phyloP scores from a whole-genome alignment of 2,113 vertebrate species.

The Megaleporinus macrocephalus region DNA sequence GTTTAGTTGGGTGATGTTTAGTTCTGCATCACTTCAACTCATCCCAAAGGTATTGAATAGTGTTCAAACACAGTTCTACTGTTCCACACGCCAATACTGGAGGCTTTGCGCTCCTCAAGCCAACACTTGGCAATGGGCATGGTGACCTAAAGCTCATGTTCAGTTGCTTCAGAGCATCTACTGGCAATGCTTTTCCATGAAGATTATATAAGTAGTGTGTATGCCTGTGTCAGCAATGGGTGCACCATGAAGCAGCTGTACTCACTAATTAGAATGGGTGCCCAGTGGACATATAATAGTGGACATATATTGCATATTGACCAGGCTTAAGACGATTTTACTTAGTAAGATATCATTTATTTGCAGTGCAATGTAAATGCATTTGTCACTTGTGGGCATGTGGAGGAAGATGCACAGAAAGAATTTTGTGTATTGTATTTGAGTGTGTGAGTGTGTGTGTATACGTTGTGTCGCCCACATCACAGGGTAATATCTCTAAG shows the following conservation, averaged over 20 bases:
- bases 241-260: not conserved
- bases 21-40: too few relatives aligned
- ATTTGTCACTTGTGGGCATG: not conserved
- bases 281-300: not conserved
- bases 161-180: not conserved
- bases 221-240: not conserved
- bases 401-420: not conserved
- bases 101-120: not conserved
- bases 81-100: too few relatives aligned
- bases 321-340: not conserved
- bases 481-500: constrained; percentile 44
- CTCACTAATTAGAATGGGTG: not conserved
- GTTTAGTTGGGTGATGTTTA: too few relatives aligned
- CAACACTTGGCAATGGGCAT: not conserved
- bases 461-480: constrained; percentile 40
- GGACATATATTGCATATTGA: not conserved
- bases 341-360: too few relatives aligned
- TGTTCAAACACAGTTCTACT: too few relatives aligned
- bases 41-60: too few relatives aligned
- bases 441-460: not conserved
- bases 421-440: too few relatives aligned
- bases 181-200: too few relatives aligned
- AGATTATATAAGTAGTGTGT: not conserved
- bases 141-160: not conserved
- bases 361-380: not conserved